Percentiles rank a stretch among this genome's conserved stretches.
These are phyloP conservation scores for Drepanosiphum platanoidis DNA, from an alignment of 2,888 invertebrate genomes.

Conservation along the genomic window DNA sequence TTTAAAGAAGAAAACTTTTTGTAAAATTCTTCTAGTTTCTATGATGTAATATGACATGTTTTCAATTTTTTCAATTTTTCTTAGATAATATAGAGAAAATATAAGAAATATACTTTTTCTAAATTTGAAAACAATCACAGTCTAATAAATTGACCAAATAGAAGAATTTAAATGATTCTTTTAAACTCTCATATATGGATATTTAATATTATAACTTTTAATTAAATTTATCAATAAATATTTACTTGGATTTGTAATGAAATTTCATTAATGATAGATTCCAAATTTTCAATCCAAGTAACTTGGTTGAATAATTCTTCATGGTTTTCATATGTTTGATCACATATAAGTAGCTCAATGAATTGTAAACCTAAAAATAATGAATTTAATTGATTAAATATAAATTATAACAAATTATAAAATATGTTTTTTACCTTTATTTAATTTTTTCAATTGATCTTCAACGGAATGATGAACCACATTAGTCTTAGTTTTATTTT, in stretches of 20 bases:
- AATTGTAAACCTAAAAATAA: slow-evolving; percentile 39
- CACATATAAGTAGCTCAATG: slow-evolving; percentile 41
- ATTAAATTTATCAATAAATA: background rate
- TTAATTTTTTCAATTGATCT: slow-evolving; percentile 30
- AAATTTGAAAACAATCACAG: no score
- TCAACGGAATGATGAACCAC: slow-evolving; percentile 11
- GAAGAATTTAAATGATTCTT: no score
- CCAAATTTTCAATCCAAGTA: slow-evolving; percentile 51
- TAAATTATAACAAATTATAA: background rate
- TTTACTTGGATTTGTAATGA: slow-evolving; percentile 41
- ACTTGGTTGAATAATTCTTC: slow-evolving; percentile 55
- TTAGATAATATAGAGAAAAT: no score
- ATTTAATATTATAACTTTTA: no score
- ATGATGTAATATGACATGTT: no score
- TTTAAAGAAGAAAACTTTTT: no score
- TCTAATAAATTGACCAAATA: no score
- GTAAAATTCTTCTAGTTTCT: no score
- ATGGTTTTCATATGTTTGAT: slow-evolving; percentile 37
- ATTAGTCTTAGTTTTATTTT: slow-evolving; percentile 18
- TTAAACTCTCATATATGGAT: no score
- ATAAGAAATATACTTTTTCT: no score
- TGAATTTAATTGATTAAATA: background rate
- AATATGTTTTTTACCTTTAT: slow-evolving; percentile 30
- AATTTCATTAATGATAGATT: slow-evolving; percentile 43
- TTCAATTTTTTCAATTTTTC: no score